Evolutionary conservation across 2,113 vertebrate genomes (phyloP).

Genomic region (Chaetura pelagica): DNA sequence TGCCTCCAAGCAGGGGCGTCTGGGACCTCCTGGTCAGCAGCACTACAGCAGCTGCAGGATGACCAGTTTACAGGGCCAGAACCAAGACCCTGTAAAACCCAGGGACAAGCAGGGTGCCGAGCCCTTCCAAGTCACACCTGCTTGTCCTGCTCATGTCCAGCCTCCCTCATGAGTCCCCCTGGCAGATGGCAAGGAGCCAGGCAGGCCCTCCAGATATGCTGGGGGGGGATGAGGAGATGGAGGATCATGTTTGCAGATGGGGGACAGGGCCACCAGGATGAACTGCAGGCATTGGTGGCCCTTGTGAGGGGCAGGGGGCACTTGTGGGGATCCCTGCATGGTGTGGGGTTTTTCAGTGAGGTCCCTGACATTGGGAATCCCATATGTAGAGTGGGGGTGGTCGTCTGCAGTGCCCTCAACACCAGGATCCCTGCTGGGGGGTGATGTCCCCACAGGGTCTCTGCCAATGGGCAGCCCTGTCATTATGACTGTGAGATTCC

Average conservation of each 20-base stretch:
- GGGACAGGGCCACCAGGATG: not conserved
- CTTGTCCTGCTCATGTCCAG: not conserved
- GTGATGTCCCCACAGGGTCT: not conserved
- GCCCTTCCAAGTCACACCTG: too few species aligned
- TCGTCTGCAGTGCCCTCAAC: not conserved
- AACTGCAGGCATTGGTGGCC: not conserved
- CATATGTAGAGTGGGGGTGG: too few species aligned
- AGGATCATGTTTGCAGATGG: not conserved
- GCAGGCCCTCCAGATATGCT: not conserved
- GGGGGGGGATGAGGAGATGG: not conserved
- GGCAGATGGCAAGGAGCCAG: not conserved
- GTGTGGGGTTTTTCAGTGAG: not conserved
- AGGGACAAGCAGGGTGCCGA: not conserved
- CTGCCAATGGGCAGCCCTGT: not conserved
- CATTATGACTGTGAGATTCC: too few species aligned
- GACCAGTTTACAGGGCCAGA: not conserved
- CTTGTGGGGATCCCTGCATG: not conserved
- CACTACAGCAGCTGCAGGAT: not conserved
- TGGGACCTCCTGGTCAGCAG: not conserved
- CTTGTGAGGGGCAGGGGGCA: too few species aligned
- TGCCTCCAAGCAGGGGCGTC: fast-evolving
- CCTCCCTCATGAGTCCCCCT: not conserved
- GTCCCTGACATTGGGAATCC: not conserved
- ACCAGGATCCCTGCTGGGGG: not conserved
- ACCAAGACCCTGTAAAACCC: not conserved